A percentile compares a stretch with the other conserved stretches of the same genome.
phyloP scores from a whole-genome alignment of 2,113 vertebrate species.

The Dissostichus mawsoni region DNA sequence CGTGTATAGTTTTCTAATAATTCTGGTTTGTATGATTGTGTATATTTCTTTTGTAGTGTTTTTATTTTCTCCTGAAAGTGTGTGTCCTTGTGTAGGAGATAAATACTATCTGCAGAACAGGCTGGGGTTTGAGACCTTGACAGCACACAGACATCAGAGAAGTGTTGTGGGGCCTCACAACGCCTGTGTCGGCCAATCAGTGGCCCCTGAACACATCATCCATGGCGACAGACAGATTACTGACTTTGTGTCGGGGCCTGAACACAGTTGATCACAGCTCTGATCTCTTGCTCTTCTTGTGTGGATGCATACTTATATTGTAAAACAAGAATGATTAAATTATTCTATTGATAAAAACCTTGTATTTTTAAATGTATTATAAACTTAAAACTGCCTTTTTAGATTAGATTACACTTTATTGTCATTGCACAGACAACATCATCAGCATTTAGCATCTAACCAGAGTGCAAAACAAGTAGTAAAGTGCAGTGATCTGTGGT shows the following conservation, averaged over 20 bases:
- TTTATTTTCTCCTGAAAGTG: conserved; percentile 17
- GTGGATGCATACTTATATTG: neutral
- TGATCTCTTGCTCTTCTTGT: neutral
- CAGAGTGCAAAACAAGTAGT: too few relatives aligned
- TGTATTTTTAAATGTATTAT: too few relatives aligned
- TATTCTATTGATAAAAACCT: neutral
- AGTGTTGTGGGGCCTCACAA: neutral
- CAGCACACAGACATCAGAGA: neutral
- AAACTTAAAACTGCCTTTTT: too few relatives aligned
- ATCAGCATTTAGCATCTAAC: too few relatives aligned
- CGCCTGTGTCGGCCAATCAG: neutral
- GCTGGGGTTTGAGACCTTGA: neutral
- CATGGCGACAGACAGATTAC: too few relatives aligned
- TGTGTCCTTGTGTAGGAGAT: conserved; percentile 33
- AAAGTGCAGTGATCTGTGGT: too few relatives aligned
- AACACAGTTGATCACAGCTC: too few relatives aligned
- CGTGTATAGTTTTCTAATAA: conserved; percentile 79
- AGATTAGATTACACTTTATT: too few relatives aligned
- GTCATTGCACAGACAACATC: too few relatives aligned
- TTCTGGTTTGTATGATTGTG: conserved; percentile 72
- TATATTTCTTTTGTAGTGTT: conserved; percentile 36
- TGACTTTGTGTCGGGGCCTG: too few relatives aligned
- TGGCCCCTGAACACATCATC: too few relatives aligned
- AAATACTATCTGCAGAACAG: conserved; percentile 15
- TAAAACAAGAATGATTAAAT: neutral